A percentile compares a stretch with the other conserved stretches of the same genome.
These are phyloP conservation scores for Apamea epomidion DNA, from an alignment of 2,888 invertebrate species.

Conservation along the genomic window DNA sequence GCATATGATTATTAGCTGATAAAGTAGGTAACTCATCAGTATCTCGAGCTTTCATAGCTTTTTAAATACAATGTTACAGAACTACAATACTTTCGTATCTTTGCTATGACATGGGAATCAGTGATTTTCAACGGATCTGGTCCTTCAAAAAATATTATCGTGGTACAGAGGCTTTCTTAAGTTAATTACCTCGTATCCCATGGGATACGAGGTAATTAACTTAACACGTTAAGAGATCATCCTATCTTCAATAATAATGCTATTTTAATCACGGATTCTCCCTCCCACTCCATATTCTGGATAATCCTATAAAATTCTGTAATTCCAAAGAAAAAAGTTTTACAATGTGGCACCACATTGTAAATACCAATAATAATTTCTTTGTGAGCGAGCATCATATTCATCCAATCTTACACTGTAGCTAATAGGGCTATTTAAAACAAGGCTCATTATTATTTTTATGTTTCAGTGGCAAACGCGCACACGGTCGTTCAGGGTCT, in stretches of 20 bases:
- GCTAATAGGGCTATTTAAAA: neutral
- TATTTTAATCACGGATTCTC: no score
- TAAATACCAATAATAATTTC: neutral
- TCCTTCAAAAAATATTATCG: neutral
- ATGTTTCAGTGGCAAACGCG: conserved; percentile 84
- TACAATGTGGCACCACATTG: neutral
- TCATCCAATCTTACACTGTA: no score
- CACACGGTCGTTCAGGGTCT: conserved; percentile 72
- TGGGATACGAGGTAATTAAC: no score
- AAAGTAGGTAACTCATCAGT: neutral
- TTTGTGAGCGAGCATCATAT: neutral
- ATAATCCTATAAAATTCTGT: neutral
- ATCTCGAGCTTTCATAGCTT: neutral
- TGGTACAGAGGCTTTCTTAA: no score
- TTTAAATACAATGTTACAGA: neutral
- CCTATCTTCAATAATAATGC: neutral
- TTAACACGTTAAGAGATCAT: no score
- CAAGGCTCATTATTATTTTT: neutral
- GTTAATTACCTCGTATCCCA: no score
- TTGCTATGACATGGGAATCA: no score
- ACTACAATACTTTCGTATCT: neutral
- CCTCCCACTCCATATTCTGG: neutral
- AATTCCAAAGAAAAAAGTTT: no score
- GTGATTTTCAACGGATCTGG: neutral
- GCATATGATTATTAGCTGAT: neutral